Evolutionary conservation across 2,113 vertebrate species (phyloP).

Genomic region (Halichoeres trimaculatus): DNA sequence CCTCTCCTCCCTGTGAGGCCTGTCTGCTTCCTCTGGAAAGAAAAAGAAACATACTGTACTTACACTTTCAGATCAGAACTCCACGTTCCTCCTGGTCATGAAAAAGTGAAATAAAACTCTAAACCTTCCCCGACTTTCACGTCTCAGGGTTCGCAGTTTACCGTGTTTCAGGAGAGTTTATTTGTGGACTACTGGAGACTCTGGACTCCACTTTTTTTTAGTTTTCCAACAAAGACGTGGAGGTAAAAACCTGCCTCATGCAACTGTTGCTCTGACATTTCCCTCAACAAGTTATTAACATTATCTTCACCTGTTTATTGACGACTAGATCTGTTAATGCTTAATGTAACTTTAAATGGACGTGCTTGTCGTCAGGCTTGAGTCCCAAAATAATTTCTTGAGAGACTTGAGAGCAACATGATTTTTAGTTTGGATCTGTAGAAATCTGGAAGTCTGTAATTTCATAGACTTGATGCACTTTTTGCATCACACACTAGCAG

Average conservation of each 20-base stretch:
- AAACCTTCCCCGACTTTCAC: not conserved
- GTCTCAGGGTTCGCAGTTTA: not conserved
- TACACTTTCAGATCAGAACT: constrained; percentile 22
- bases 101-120: not conserved
- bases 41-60: constrained; percentile 38
- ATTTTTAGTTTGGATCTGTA: no score
- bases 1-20: constrained; percentile 58
- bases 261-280: no score
- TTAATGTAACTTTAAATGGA: no score
- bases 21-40: constrained; percentile 61
- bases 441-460: no score
- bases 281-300: no score
- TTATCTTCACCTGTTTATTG: no score
- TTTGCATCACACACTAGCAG: no score
- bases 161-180: not conserved
- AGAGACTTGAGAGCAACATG: no score
- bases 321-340: no score
- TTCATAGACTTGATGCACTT: no score
- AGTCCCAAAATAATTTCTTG: no score
- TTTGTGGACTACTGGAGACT: not conserved
- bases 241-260: constrained; percentile 4
- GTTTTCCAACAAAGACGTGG: not conserved
- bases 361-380: no score
- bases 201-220: not conserved
- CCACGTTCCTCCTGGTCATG: constrained; percentile 36